Conservation (phyloP, 2,797 vertebrate genomes). For the Sebastiscus albofasciatus region DNA sequence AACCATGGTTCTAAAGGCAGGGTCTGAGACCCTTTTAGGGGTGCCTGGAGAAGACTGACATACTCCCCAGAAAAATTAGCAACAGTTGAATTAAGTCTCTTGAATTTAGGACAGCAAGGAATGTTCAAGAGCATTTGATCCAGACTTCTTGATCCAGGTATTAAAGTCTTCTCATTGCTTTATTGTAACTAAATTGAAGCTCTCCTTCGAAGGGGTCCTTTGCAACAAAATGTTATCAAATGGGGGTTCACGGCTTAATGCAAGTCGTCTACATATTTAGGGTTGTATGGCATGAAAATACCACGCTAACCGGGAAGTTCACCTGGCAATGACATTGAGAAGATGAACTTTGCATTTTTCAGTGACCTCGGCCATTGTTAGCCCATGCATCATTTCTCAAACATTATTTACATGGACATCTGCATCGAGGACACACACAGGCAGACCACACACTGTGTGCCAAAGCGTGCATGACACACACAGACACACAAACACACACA, state of each 20-base stretch:
- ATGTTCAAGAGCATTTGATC: slow-evolving; percentile 8
- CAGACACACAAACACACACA: slow-evolving; percentile 63
- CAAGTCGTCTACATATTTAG: neutral
- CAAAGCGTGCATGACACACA: slow-evolving; percentile 72
- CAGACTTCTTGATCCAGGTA: slow-evolving; percentile 18
- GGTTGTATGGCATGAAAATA: neutral
- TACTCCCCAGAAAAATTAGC: neutral
- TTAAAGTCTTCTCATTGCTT: neutral
- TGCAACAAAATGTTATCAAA: slow-evolving; percentile 4
- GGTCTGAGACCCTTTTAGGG: neutral
- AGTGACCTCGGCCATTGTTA: neutral
- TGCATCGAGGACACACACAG: slow-evolving; percentile 75
- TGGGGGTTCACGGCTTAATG: neutral
- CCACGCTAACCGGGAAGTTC: neutral
- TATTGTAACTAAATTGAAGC: neutral
- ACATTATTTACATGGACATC: slow-evolving; percentile 67
- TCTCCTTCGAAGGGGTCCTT: slow-evolving; percentile 2
- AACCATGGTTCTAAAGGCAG: neutral
- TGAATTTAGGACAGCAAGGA: slow-evolving; percentile 1
- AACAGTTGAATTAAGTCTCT: slow-evolving; percentile 1
- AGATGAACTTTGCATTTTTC: neutral
- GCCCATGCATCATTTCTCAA: slow-evolving; percentile 39
- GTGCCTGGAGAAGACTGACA: neutral
- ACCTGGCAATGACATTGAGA: neutral
- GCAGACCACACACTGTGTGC: slow-evolving; percentile 77